Evolutionary conservation across 1,140 invertebrate genomes (phyloP), one percentile per base, ranked within the genome.

Genomic region (Sarcophaga bullata): DNA sequence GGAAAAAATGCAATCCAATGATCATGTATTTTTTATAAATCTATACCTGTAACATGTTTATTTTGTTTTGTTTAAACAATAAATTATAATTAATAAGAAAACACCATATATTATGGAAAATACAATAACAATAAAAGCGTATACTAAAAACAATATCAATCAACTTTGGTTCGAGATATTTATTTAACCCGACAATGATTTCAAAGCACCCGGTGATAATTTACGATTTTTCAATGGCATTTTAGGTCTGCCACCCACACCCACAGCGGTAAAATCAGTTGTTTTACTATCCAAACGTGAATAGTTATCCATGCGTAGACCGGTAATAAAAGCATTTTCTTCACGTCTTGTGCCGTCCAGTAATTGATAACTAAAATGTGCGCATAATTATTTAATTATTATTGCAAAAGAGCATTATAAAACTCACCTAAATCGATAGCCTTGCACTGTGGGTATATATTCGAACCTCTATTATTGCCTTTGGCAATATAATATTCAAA

Each of bases 361-460:
- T 48, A 88, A 78, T 5, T 86, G 83, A 72, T 90, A 89, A 17
- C 88, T 90, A 37, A 37, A 37, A 37, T 37, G 4, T 37, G 25
- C 1, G 1, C 4, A 52, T 47, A 73, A 73, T 47, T n/a, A 3
- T 10, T 17, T 17, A 73, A 73, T 15, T n/a, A n/a, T 15, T 37
- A 4, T 37, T 9, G 46, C 25, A 46, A 46, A 75, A 76, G 48
- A 5, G 8, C n/a, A 4, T 19, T 37, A 72, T 37, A 37, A 37
- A 15, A 84, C 84, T 84, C 82, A 89, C 88, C 85, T 86, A 52
- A 84, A 89, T 68, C 86, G 84, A 25, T 89, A 89, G 80, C 88
- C 88, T 13, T 85, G 84, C 0, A 68, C 73, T 4, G 85, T 88
- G n/a, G 88, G 88, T 83, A 86, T 84, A 76, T 89, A 89, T 62